These are phyloP conservation scores for Lampris megalopsis DNA, from an alignment of 2,113 vertebrate species.

Conservation along the genomic window DNA sequence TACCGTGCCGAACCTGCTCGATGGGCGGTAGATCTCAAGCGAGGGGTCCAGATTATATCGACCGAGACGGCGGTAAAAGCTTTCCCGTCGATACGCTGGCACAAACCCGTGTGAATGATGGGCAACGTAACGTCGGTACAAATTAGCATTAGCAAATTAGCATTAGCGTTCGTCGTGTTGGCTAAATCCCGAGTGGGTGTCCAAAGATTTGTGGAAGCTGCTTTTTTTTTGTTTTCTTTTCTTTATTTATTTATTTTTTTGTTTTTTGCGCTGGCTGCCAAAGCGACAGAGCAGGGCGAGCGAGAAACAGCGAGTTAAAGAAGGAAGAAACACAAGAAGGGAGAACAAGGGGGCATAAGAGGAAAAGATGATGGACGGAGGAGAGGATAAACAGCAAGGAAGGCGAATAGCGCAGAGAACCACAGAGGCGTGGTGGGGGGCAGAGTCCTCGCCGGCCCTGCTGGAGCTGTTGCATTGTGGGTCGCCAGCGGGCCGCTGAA, in stretches of 20 bases:
- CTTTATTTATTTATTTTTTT: neutral
- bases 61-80: no score
- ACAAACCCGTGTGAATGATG: neutral
- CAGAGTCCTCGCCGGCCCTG: neutral
- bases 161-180: no score
- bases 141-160: neutral
- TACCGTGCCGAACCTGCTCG: constrained; percentile 4
- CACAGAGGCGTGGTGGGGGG: neutral
- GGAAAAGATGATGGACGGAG: neutral
- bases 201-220: neutral
- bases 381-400: neutral
- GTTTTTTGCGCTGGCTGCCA: constrained; percentile 12
- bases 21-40: neutral
- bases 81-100: neutral
- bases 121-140: neutral
- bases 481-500: constrained; percentile 8
- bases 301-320: neutral
- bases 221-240: neutral
- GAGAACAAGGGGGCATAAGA: neutral
- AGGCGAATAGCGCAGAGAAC: neutral
- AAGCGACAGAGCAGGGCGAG: neutral
- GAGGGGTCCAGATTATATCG: neutral
- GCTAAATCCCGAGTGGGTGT: no score
- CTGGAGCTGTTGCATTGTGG: constrained; percentile 16
- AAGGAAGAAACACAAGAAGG: neutral